These are phyloP conservation scores for Hafferia zeledoni DNA, from an alignment of 2,797 vertebrate genomes.

Conservation along the genomic window DNA sequence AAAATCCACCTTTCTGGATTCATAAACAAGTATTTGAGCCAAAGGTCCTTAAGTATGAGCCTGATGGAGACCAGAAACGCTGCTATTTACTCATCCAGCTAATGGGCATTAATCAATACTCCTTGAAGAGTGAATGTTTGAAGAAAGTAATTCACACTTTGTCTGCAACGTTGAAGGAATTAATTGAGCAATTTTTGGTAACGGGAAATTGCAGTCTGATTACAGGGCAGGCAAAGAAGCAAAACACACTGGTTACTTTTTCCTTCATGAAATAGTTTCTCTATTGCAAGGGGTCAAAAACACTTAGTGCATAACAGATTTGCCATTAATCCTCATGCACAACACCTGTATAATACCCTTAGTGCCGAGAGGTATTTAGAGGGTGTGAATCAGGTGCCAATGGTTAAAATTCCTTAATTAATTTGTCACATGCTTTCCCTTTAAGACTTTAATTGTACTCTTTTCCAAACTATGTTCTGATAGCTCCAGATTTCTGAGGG, in stretches of 20 bases:
- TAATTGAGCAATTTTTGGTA: neutral
- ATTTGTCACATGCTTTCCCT: neutral
- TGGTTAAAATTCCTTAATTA: neutral
- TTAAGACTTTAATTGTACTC: fast-evolving
- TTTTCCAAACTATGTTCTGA: neutral
- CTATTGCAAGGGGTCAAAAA: neutral
- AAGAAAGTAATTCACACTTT: neutral
- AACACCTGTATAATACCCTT: neutral
- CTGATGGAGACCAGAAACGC: slow-evolving; percentile 43
- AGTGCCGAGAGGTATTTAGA: neutral
- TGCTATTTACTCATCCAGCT: slow-evolving; percentile 32
- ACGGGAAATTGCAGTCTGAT: slow-evolving; percentile 13
- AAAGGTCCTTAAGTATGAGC: neutral
- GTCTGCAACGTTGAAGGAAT: neutral
- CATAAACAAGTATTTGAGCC: slow-evolving; percentile 17
- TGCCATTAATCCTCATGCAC: fast-evolving
- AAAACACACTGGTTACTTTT: neutral
- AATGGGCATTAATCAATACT: slow-evolving; percentile 28
- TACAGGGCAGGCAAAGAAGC: neutral
- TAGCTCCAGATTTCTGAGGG: neutral
- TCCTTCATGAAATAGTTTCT: neutral
- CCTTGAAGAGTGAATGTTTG: neutral
- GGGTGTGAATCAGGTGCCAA: neutral
- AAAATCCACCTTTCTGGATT: neutral
- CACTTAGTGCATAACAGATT: neutral